Base-by-base conservation (phyloP, 2,888 invertebrate genomes). In the Sphecodes monilicornis region DNA sequence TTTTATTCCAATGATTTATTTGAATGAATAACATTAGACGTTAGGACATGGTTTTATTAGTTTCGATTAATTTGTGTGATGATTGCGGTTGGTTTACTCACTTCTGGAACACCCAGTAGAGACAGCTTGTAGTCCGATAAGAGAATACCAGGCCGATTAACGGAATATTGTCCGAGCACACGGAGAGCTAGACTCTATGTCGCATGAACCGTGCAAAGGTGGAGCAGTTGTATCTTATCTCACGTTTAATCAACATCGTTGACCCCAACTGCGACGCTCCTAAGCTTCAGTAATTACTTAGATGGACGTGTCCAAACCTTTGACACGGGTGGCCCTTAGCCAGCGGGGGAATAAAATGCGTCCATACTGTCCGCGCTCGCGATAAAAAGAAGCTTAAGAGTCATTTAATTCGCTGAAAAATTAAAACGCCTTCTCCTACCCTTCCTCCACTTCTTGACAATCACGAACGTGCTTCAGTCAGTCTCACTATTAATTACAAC, bases 251-350 rank as follows among this genome's bases (percentile, higher is more conserved):
- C 90, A 87, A 72, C 89, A 85, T 89, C 75, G 89, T 64, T 84
- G 77, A 84, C 84, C 88, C 89, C 81, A 87, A 82, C 84, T 81
- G 80, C 80, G 90, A 89, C 90, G 86, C 90, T 90, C 88, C 89
- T 90, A 89, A 90, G 86, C 90, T 90, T 50, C 86, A 82, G 90
- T 90, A 90, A 90, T 90, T 90, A 90, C 90, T 90, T 90, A 90
- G 88, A 90, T 90, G 90, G 90, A 90, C 89, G 87, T 79, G 87
- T 86, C 86, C 84, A 73, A 74, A 87, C 83, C 86, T 88, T 89
- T 89, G 89, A 75, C 83, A 78, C 85, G 76, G 57, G 46, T 29
- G 8, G 18, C 85, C 57, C 73, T 60, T 60, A 43, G 36, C 43
- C 39, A 66, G 29, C 26, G 73, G 54, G 39, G 11, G 64, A 85